Percentiles rank a stretch among this genome's conserved stretches.
Evolutionary conservation across 2,797 vertebrate genomes (phyloP).

Genomic region (Mastacembelus armatus): DNA sequence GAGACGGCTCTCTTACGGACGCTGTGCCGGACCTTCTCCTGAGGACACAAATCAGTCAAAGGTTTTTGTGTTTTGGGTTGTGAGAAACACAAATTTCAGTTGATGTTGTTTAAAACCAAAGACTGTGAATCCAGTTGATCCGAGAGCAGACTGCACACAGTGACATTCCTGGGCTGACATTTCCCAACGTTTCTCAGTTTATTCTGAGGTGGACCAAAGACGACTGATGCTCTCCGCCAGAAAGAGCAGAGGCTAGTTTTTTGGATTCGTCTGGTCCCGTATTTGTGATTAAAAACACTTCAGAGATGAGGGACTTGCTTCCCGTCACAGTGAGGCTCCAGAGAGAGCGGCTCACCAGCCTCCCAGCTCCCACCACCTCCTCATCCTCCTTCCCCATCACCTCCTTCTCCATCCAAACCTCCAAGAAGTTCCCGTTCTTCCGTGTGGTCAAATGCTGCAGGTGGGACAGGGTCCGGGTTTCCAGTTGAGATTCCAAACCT

Average conservation of each 20-base stretch:
- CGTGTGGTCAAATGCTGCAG: slow-evolving; percentile 93
- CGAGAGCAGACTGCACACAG: no score
- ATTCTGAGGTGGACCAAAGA: neutral
- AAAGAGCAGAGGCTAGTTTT: neutral
- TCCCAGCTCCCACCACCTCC: slow-evolving; percentile 62
- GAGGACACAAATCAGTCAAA: slow-evolving; percentile 15
- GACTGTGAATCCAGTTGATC: no score
- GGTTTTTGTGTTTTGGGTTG: no score
- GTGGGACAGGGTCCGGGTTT: slow-evolving; percentile 78
- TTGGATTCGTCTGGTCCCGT: neutral
- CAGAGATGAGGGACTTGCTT: slow-evolving; percentile 80
- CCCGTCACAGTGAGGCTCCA: slow-evolving; percentile 52
- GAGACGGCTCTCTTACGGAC: slow-evolving; percentile 66
- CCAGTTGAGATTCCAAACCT: neutral
- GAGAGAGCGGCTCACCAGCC: slow-evolving; percentile 65
- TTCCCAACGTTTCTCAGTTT: neutral
- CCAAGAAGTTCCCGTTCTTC: slow-evolving; percentile 97
- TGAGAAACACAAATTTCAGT: neutral
- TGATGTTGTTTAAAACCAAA: no score
- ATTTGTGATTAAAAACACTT: slow-evolving; percentile 5
- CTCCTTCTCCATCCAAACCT: slow-evolving; percentile 85
- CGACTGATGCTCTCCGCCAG: fast-evolving
- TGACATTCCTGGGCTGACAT: neutral
- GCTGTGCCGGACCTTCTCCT: slow-evolving; percentile 76
- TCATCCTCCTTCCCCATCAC: slow-evolving; percentile 69